phyloP scores from a whole-genome alignment of 2,888 invertebrate genomes.

The Ptycholaimellus sp. region DNA sequence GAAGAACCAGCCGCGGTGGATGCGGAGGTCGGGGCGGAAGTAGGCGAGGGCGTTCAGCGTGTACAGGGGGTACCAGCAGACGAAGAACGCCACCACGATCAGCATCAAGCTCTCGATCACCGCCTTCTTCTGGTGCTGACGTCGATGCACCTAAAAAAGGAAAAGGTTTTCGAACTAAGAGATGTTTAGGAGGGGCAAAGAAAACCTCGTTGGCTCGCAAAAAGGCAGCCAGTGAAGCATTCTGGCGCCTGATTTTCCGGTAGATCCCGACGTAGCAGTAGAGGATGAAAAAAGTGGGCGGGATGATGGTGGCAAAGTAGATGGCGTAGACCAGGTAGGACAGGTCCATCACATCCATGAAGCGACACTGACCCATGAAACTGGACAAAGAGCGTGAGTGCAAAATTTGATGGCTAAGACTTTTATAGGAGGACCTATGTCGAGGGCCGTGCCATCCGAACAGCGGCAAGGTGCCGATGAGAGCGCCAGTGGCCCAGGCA shows the following conservation, averaged over 20 bases:
- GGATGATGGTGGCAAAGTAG: constrained; percentile 70
- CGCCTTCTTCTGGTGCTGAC: constrained; percentile 17
- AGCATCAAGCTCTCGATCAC: constrained; percentile 47
- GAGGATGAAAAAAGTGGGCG: constrained; percentile 56
- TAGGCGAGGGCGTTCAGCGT: constrained; percentile 62
- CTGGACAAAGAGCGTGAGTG: too few species aligned
- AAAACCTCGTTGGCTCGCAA: constrained; percentile 3
- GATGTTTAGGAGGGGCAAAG: not conserved
- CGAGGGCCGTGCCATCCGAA: too few species aligned
- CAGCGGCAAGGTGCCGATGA: constrained; percentile 17
- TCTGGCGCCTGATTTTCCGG: constrained; percentile 18
- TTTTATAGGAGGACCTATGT: too few species aligned
- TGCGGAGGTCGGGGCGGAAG: constrained; percentile 12
- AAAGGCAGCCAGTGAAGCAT: constrained; percentile 11
- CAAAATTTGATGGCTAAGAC: too few species aligned
- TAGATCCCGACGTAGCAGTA: constrained; percentile 76
- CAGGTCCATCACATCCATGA: constrained; percentile 70
- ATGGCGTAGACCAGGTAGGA: constrained; percentile 61
- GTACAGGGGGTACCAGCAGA: constrained; percentile 62
- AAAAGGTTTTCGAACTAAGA: too few species aligned
- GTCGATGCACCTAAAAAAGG: constrained; percentile 14
- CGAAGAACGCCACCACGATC: constrained; percentile 73
- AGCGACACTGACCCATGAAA: constrained; percentile 44
- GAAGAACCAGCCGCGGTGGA: constrained; percentile 34
- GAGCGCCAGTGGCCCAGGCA: constrained; percentile 17